Conservation (phyloP, 2,797 vertebrate genomes). For the Hephaestus fuliginosus region DNA sequence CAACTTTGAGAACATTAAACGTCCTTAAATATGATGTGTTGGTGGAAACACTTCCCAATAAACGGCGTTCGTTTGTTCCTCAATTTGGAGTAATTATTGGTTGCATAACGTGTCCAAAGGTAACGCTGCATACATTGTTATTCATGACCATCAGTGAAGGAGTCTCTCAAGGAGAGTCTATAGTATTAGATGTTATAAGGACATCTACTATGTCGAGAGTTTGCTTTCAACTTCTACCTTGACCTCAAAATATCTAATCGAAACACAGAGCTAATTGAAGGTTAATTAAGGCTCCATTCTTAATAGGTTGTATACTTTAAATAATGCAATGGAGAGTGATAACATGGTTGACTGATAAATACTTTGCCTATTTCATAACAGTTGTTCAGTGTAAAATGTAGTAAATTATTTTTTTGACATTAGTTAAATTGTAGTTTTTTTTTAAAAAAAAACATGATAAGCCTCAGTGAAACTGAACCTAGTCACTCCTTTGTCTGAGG, state of each 20-base stretch:
- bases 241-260: conserved; percentile 6
- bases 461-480: conserved; percentile 9
- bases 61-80: not conserved
- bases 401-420: not conserved
- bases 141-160: not conserved
- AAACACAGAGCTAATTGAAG: not conserved
- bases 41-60: not conserved
- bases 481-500: not conserved
- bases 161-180: too few species aligned
- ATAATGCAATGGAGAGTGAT: not conserved
- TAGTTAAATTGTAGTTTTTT: not conserved
- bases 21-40: not conserved
- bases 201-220: not conserved
- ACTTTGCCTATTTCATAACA: not conserved
- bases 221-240: not conserved
- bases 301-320: not conserved
- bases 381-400: not conserved
- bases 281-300: not conserved
- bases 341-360: not conserved
- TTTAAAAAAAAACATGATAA: conserved; percentile 1
- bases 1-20: not conserved
- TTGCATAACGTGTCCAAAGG: not conserved
- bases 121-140: not conserved
- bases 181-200: not conserved
- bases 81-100: not conserved